These are phyloP conservation scores for Aspidiotus destructor DNA, from an alignment of 2,888 invertebrate genomes.

Conservation along the genomic window DNA sequence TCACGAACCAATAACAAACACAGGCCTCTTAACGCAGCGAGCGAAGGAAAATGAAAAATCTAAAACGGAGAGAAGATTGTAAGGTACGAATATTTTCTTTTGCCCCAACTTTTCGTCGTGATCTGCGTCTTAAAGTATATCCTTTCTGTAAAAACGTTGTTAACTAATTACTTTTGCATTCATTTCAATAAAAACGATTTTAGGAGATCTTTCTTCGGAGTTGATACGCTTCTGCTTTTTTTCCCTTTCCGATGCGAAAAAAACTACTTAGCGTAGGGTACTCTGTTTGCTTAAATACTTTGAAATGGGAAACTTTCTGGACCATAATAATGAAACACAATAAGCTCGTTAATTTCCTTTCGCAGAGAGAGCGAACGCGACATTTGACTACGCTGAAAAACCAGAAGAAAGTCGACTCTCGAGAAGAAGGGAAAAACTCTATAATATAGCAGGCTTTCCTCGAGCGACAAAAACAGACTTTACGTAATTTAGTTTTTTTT, in stretches of 20 bases:
- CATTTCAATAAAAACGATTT: slow-evolving; percentile 4
- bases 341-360: background rate
- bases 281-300: background rate
- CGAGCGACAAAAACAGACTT: too few relatives aligned
- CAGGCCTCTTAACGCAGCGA: background rate
- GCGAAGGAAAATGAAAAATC: background rate
- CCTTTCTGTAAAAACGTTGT: slow-evolving; percentile 4
- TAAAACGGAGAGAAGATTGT: background rate
- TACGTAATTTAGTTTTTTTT: too few relatives aligned
- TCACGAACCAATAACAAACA: background rate
- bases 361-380: too few relatives aligned
- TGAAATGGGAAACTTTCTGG: background rate
- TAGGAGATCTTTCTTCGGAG: background rate
- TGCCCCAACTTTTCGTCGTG: background rate
- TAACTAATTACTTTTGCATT: slow-evolving; percentile 4
- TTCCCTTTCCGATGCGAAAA: background rate
- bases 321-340: background rate
- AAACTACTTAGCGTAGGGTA: background rate
- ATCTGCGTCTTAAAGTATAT: slow-evolving; percentile 2
- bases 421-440: too few relatives aligned
- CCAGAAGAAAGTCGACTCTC: too few relatives aligned
- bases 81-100: too few relatives aligned
- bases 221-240: background rate
- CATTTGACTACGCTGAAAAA: too few relatives aligned
- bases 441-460: too few relatives aligned